Evolutionary conservation across 2,888 invertebrate species (phyloP).

Genomic region (Coelopa pilipes): DNA sequence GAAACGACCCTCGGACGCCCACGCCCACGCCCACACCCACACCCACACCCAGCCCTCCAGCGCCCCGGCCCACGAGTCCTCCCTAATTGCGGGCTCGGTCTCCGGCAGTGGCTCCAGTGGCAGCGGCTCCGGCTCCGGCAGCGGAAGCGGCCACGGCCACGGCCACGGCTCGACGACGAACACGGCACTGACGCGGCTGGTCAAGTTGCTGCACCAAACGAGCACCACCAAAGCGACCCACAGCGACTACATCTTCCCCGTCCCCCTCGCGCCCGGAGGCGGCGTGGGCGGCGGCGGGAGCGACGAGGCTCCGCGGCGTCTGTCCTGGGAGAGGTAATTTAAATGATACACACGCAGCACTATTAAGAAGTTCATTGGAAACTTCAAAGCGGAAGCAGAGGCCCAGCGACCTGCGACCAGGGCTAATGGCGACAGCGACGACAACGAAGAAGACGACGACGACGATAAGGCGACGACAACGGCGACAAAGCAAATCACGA

Average conservation of each 20-base stretch:
- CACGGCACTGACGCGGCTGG: conserved; percentile 57
- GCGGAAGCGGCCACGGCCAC: conserved; percentile 43
- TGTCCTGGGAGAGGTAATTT: conserved; percentile 70
- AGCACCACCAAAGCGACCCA: conserved; percentile 46
- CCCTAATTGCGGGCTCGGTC: conserved; percentile 43
- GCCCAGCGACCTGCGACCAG: too few relatives aligned
- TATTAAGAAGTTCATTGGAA: neutral
- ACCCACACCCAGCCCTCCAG: conserved; percentile 26
- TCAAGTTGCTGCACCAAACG: conserved; percentile 62
- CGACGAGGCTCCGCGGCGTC: conserved; percentile 69
- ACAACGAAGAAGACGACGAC: too few relatives aligned
- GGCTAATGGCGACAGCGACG: too few relatives aligned
- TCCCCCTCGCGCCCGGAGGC: conserved; percentile 51
- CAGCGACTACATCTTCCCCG: conserved; percentile 56
- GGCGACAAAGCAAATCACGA: too few relatives aligned
- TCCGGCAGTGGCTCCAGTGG: conserved; percentile 47
- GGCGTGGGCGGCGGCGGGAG: too few relatives aligned
- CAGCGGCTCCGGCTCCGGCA: conserved; percentile 30
- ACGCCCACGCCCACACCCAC: too few relatives aligned
- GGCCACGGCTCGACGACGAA: conserved; percentile 48
- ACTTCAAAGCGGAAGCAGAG: neutral
- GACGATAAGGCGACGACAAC: neutral
- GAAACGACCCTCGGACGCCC: conserved; percentile 48
- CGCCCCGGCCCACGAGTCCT: conserved; percentile 45
- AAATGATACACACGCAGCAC: neutral